A percentile compares a stretch with the other conserved stretches of the same genome.
Evolutionary conservation across 2,888 invertebrate species (phyloP).

Genomic region (Chrysina gloriosa): DNA sequence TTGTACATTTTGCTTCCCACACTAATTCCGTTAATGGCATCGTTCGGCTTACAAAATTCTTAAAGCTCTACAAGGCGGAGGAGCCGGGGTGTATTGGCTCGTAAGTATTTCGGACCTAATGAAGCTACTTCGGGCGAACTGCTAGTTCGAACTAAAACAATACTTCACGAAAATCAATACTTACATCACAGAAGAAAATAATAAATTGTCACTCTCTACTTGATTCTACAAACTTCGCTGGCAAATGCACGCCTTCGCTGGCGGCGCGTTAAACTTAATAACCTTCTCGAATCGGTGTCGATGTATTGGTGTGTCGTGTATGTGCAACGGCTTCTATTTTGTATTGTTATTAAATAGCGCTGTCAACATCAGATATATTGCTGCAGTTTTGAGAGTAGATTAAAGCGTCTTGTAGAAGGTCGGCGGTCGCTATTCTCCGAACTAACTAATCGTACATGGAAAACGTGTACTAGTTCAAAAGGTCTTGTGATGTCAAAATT

Average conservation of each 20-base stretch:
- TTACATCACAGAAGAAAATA: slow-evolving; percentile 14
- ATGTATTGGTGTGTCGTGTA: too few species aligned
- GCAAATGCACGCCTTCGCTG: slow-evolving; percentile 16
- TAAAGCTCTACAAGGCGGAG: too few species aligned
- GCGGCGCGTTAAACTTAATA: slow-evolving; percentile 11
- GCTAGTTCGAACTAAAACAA: slow-evolving; percentile 27
- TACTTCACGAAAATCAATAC: slow-evolving; percentile 32
- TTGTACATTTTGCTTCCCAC: slow-evolving; percentile 12
- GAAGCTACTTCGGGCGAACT: slow-evolving; percentile 23
- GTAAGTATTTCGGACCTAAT: slow-evolving; percentile 29
- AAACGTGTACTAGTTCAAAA: too few species aligned
- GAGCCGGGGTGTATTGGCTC: slow-evolving; percentile 16
- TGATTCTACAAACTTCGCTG: slow-evolving; percentile 10
- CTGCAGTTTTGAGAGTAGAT: too few species aligned
- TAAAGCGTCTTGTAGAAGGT: too few species aligned
- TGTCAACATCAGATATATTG: too few species aligned
- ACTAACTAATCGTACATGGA: too few species aligned
- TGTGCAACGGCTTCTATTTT: too few species aligned
- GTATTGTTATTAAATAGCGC: too few species aligned
- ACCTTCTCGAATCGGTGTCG: background rate
- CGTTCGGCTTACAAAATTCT: slow-evolving; percentile 25
- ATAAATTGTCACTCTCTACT: slow-evolving; percentile 17
- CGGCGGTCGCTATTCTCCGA: too few species aligned
- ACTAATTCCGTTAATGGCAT: slow-evolving; percentile 22
- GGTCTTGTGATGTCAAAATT: too few species aligned